These are phyloP conservation scores for Minunthozetes semirufus DNA, from an alignment of 2,888 invertebrate genomes.

Conservation along the genomic window DNA sequence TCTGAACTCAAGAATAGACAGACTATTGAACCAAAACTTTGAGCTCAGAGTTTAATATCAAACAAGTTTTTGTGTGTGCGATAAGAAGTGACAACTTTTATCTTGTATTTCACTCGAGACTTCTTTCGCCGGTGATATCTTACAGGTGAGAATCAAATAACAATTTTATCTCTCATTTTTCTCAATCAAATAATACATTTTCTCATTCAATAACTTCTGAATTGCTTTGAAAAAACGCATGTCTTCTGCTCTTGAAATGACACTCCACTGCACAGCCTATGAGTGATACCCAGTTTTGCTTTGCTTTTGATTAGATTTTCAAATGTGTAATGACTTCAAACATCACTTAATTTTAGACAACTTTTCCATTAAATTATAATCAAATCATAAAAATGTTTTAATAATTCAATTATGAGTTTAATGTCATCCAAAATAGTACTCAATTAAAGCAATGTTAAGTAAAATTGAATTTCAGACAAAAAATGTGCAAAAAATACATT, in stretches of 20 bases:
- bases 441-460: not conserved
- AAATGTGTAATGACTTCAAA: not conserved
- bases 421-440: not conserved
- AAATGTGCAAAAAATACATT: too few species aligned
- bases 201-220: not conserved
- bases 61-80: not conserved
- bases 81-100: constrained; percentile 22
- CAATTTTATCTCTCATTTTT: not conserved
- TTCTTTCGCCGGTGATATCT: not conserved
- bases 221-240: not conserved
- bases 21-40: not conserved
- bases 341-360: not conserved
- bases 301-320: not conserved
- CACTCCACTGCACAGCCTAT: not conserved
- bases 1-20: not conserved
- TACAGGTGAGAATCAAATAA: constrained; percentile 11
- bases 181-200: not conserved
- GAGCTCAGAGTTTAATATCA: constrained; percentile 9
- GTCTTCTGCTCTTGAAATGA: not conserved
- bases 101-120: not conserved
- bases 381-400: too few species aligned
- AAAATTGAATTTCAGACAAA: too few species aligned
- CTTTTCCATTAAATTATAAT: too few species aligned
- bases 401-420: not conserved
- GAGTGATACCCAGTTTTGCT: not conserved